Base-by-base conservation (phyloP, 2,113 vertebrate species). In the Heloderma charlesbogerti region DNA sequence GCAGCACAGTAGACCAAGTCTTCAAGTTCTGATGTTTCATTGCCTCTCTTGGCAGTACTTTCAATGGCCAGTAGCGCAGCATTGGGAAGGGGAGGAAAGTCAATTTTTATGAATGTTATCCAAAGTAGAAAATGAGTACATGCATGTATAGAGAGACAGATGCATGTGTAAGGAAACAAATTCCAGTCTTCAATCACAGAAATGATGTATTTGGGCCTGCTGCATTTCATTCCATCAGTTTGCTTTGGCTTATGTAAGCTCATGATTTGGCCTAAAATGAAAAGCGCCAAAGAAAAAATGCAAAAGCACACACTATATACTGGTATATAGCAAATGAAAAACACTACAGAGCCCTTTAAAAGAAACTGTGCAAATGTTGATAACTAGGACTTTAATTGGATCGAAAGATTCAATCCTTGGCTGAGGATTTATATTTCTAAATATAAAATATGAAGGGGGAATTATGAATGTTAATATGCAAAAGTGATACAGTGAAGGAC, bases 271-370 rank as follows among this genome's bases (percentile, higher is more conserved):
- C 18, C 83, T 85, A 79, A 90, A 78, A 85, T 85, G 29, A 57
- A 85, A 69, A 60, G 75, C 7, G 80, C 25, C 15, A 2, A 27
- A 71, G 91, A 85, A 90, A 94, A 93, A 88, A 51, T 22, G 79
- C 81, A 91, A 71, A 91, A 71, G 34, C 45, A 74, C 85, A 27
- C 31, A 12, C 78, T 93, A 84, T 72, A 93, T n/a, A 84, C 18
- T 94, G 89, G 91, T 7, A 88, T 57, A 34, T 34, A 91, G 75
- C n/a, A 89, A 89, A 93, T 72, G 8, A 91, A 87, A 95, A 90
- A 1, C 1, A 31, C 40, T 31, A 89, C 43, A 22, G 51, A 89
- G 48, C 63, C 91, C 45, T 83, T 93, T 45, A 89, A 63, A 66
- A 92, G 94, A 81, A 20, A 43, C 25, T 5, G 57, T 48, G 84